Conservation (phyloP, 2,888 invertebrate genomes). For the Hyppa rectilinea region DNA sequence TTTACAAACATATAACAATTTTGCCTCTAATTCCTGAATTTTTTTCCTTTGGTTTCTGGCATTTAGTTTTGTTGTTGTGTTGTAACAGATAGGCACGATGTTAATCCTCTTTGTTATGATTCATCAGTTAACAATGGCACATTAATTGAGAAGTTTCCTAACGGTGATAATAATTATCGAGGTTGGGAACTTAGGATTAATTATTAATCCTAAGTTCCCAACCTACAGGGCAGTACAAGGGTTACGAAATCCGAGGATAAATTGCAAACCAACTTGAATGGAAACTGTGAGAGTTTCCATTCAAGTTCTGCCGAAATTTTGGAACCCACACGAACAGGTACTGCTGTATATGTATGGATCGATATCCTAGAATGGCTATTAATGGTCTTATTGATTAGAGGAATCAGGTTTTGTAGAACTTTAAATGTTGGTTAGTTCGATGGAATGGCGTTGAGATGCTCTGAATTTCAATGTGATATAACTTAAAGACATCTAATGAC, state of each 20-base stretch:
- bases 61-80: not conserved
- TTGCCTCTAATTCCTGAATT: no score
- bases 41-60: no score
- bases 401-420: not conserved
- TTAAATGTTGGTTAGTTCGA: not conserved
- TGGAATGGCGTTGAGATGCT: not conserved
- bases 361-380: not conserved
- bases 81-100: slow-evolving; percentile 6
- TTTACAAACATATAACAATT: no score
- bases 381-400: slow-evolving; percentile 10
- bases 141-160: slow-evolving; percentile 31
- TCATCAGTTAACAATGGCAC: slow-evolving; percentile 39
- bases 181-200: no score
- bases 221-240: not conserved
- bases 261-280: slow-evolving; percentile 4
- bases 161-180: no score
- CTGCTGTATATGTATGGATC: not conserved
- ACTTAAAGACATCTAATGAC: not conserved
- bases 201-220: slow-evolving; percentile 12
- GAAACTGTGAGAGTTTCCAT: no score
- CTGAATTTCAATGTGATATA: not conserved
- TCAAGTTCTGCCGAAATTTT: slow-evolving; percentile 9
- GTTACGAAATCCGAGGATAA: slow-evolving; percentile 8
- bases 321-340: not conserved
- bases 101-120: slow-evolving; percentile 26